These are phyloP conservation scores for Sebastes nivosus DNA, from an alignment of 2,797 vertebrate species.

Conservation along the genomic window DNA sequence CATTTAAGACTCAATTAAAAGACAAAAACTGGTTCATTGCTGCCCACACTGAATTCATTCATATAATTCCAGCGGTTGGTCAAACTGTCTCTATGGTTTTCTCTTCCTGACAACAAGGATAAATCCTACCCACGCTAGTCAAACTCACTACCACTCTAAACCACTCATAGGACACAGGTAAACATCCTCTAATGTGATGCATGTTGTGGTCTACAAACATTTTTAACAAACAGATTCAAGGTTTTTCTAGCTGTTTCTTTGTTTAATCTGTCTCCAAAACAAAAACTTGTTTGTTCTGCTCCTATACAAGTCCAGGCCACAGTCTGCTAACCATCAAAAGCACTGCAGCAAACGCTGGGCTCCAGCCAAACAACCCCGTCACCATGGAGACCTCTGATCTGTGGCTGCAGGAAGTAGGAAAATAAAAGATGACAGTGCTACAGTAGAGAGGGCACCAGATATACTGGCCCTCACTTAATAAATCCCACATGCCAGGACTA, in stretches of 20 bases:
- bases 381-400: slow-evolving; percentile 50
- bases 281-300: slow-evolving; percentile 34
- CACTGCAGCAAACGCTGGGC: slow-evolving; percentile 38
- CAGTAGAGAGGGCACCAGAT: slow-evolving; percentile 18
- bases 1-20: slow-evolving; percentile 51
- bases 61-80: slow-evolving; percentile 30
- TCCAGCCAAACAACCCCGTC: slow-evolving; percentile 40
- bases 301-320: slow-evolving; percentile 24
- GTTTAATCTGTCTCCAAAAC: slow-evolving; percentile 35
- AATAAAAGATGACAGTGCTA: slow-evolving; percentile 42
- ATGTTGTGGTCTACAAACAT: slow-evolving; percentile 18
- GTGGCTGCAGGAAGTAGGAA: background rate
- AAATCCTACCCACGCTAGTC: background rate
- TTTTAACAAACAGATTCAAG: slow-evolving; percentile 4
- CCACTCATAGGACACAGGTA: slow-evolving; percentile 30
- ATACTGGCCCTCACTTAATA: slow-evolving; percentile 39
- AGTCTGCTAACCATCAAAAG: slow-evolving; percentile 67
- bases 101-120: slow-evolving; percentile 5
- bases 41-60: slow-evolving; percentile 27
- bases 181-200: background rate
- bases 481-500: slow-evolving; percentile 50
- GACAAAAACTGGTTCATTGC: slow-evolving; percentile 35
- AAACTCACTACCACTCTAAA: slow-evolving; percentile 6
- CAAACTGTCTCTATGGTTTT: slow-evolving; percentile 32
- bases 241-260: slow-evolving; percentile 16